Evolutionary conservation across 1,140 invertebrate genomes (phyloP).

Genomic region (Semibalanus balanoides): DNA sequence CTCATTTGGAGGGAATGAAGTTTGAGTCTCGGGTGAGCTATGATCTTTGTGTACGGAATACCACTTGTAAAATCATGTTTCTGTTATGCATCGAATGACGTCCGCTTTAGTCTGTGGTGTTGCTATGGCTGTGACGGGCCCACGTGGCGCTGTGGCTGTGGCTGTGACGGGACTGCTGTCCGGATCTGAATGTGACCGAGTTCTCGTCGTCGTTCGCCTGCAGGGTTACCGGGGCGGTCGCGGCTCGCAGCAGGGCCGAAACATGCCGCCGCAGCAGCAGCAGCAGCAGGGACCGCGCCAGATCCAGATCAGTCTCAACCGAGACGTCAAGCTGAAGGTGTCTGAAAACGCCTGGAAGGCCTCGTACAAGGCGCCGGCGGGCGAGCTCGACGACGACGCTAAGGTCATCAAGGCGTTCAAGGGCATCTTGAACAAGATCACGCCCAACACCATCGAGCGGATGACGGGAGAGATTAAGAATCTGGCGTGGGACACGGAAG

Average conservation of each 20-base stretch:
- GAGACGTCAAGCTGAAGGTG: constrained; percentile 50
- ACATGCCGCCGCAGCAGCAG: neutral
- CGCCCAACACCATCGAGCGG: constrained; percentile 78
- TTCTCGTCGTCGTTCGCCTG: too few relatives aligned
- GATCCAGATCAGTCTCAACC: neutral
- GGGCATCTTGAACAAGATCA: constrained; percentile 85
- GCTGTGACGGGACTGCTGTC: too few relatives aligned
- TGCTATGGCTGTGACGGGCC: too few relatives aligned
- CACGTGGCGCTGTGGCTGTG: too few relatives aligned
- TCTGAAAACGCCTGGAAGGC: constrained; percentile 85
- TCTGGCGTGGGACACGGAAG: constrained; percentile 63
- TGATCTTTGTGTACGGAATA: too few relatives aligned
- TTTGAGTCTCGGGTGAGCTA: too few relatives aligned
- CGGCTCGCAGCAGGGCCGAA: constrained; percentile 1
- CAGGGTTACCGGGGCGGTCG: neutral
- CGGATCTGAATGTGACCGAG: too few relatives aligned
- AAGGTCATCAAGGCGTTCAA: constrained; percentile 67
- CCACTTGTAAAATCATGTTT: too few relatives aligned
- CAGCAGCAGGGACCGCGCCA: neutral
- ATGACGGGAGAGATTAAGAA: constrained; percentile 58
- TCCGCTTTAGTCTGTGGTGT: too few relatives aligned
- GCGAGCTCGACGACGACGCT: constrained; percentile 49
- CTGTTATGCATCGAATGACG: too few relatives aligned
- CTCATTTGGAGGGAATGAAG: too few relatives aligned
- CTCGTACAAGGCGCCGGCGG: constrained; percentile 39